These are phyloP conservation scores for Sarcophaga bullata DNA, from an alignment of 1,140 invertebrate genomes.

Conservation along the genomic window DNA sequence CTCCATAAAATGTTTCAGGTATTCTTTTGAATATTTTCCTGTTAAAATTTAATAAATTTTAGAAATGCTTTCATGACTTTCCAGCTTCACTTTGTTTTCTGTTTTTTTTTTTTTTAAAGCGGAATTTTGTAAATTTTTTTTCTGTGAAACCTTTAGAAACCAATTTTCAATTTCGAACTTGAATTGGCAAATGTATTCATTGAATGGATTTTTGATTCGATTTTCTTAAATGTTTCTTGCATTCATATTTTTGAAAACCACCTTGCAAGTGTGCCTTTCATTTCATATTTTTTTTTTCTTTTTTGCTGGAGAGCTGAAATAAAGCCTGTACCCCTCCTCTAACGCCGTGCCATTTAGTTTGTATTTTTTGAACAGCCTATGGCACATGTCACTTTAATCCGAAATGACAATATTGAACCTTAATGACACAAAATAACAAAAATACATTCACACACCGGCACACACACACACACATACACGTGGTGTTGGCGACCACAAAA, in stretches of 20 bases:
- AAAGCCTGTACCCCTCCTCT: background rate
- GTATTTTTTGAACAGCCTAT: constrained; percentile 29
- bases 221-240: background rate
- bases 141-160: background rate
- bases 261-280: background rate
- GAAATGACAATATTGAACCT: constrained; percentile 42
- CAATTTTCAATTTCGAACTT: constrained; percentile 7
- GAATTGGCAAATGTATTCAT: constrained; percentile 21
- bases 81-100: background rate
- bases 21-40: background rate
- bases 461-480: constrained; percentile 21
- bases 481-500: constrained; percentile 15
- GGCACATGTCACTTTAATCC: constrained; percentile 40
- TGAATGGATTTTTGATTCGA: background rate
- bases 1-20: too few species aligned
- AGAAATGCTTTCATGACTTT: background rate
- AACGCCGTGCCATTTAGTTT: constrained; percentile 22
- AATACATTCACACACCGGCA: too few species aligned
- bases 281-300: background rate
- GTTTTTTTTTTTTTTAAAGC: background rate
- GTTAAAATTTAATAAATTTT: background rate
- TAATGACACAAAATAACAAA: constrained; percentile 40
- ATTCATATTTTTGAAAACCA: background rate
- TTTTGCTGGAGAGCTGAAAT: background rate
- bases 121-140: background rate